These are phyloP conservation scores for Haliclystus octoradiatus DNA, from an alignment of 30 jellyfish, hydroid and myxozoan genomes.

Conservation along the genomic window DNA sequence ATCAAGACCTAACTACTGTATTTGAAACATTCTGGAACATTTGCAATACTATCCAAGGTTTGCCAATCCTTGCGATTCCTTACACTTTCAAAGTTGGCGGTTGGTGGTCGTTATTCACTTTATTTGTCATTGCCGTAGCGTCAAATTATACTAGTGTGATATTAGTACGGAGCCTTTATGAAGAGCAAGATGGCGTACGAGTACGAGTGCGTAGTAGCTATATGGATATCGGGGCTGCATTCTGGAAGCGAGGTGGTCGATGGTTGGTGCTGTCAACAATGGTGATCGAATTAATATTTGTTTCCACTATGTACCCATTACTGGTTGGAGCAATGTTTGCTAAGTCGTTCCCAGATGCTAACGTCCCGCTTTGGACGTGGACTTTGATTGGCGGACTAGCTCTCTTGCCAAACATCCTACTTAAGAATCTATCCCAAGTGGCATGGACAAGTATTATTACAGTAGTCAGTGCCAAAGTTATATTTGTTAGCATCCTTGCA, in stretches of 20 bases:
- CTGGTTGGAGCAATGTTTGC: conserved; percentile 86
- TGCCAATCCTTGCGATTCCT: conserved; percentile 87
- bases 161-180: conserved; percentile 59
- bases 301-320: conserved; percentile 76
- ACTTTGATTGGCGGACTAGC: conserved; percentile 81
- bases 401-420: conserved; percentile 60
- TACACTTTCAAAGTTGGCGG: conserved; percentile 85
- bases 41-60: conserved; percentile 70
- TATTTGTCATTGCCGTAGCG: conserved; percentile 49
- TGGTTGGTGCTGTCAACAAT: conserved; percentile 45
- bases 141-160: conserved; percentile 75
- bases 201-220: conserved; percentile 70
- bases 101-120: conserved; percentile 80
- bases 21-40: conserved; percentile 51
- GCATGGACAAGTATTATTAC: conserved; percentile 95
- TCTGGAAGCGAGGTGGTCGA: conserved; percentile 82
- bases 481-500: conserved; percentile 51
- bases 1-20: conserved; percentile 11
- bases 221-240: conserved; percentile 88
- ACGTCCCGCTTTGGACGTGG: conserved; percentile 77
- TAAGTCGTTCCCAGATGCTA: conserved; percentile 60
- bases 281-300: conserved; percentile 70
- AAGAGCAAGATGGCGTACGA: conserved; percentile 59
- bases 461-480: conserved; percentile 73
- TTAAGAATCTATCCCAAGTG: conserved; percentile 73